Base-by-base conservation (phyloP, 1,140 invertebrate genomes). In the Rhopalosiphum maidis region DNA sequence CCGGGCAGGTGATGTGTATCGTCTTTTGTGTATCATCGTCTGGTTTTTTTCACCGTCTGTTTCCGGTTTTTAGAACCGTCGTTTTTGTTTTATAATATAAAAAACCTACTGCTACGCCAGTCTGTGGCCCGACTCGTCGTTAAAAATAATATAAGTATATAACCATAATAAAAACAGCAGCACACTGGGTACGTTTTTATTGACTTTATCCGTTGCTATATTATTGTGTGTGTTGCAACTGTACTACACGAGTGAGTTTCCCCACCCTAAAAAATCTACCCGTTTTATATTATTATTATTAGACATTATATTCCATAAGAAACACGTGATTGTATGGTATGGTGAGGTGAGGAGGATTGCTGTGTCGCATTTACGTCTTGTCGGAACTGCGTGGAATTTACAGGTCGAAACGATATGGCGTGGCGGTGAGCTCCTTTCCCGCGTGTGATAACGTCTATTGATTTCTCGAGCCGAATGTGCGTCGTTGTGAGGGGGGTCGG, bases 361-460 rank as follows among this genome's bases (percentile, higher is more conserved):
- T 18, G 46, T 35, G 86, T 51, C 48, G 22, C 46, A n/a, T 54
- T 51, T 91, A 51, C n/a, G 77, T 82, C n/a, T 82, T 83, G 43
- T 83, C 43, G 48, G 68, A 21, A 37, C n/a, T 21, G 68, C 68
- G n/a, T 46, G 60, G 60, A 91, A 91, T 92, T 51, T 92, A 92
- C 91, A 86, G 91, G 91, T 93, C 91, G 91, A 55, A 93, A 87
- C 91, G 30, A 37, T 90, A 4, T 37, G 51, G 7, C 23, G 25
- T 25, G 54, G 15, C 54, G 15, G 89, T 2, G 41, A 41, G 35
- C 18, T 60, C 35, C 54, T 60, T 54, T 83, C 91, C 82, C 22
- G 91, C 43, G n/a, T 48, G 46, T 82, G 90, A 91, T 91, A 91
- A 83, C 90, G 90, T 86, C 91, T 93, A 93, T 93, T 93, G 91